Base-by-base conservation (phyloP, 2,888 invertebrate genomes). In the Xestia rhomboidea region DNA sequence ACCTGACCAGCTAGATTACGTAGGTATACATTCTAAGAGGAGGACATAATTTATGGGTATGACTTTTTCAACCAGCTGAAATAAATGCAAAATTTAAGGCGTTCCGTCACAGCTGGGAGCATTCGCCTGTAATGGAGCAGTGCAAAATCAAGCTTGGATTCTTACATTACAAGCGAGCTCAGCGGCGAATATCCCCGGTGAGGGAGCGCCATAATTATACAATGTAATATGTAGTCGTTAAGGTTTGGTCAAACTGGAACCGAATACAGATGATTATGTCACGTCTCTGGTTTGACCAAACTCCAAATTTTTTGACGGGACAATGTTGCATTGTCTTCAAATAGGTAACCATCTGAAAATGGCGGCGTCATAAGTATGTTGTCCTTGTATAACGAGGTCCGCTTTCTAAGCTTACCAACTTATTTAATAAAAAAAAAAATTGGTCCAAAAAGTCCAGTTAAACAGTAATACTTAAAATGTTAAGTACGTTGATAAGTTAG, bases 1-100 rank as follows among this genome's bases (percentile, higher is more conserved):
- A 79, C 82, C 84, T 46, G 70, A 64, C 73, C 62, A 63, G 38
- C 21, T 49, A 77, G 68, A 71, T 38, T 57, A 76, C 79, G 63
- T 68, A 64, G 63, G 64, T 41, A n/a, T 64, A 54, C 38, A 34
- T 62, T 44, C 6, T 30, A n/a, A 34, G 38, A 34, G 21, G 1
- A 54, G 24, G 46, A 67, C 46, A 66, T 77, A 15, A 64, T 57
- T 27, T 38, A 24, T 24, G 21, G 30, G 21, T 46, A 18, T 27
- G 15, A 10, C 10, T 18, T 18, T 18, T 60, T 18, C 30, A 30
- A 60, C 30, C 30, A 30, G 60, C 30, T 60, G 30, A 62, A 62
- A 34, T 0, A 30, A 60, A 30, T 8, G 8, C 18, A 3, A 3
- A 60, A 57, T 27, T 27, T 2, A 57, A 27, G 1, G 13, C 57